Conservation (phyloP, 2,888 invertebrate genomes). For the Notodonta dromedarius region DNA sequence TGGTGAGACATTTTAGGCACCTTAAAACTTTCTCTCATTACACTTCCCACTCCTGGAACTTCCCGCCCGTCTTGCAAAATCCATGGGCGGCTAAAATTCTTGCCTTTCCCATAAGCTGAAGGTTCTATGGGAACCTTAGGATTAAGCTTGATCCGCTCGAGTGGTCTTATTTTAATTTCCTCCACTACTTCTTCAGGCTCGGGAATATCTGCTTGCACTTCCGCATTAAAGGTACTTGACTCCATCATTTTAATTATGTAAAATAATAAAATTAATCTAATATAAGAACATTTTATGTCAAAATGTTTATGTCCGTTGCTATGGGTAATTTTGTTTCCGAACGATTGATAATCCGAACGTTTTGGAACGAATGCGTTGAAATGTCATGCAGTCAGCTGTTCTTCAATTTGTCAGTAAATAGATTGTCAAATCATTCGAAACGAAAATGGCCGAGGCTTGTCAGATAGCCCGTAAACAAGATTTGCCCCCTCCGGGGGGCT, state of each 20-base stretch:
- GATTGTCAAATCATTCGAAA: constrained; percentile 19
- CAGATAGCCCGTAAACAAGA: constrained; percentile 87
- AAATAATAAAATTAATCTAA: not conserved
- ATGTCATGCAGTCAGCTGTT: constrained; percentile 13
- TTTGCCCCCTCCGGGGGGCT: constrained; percentile 97
- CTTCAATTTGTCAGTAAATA: constrained; percentile 13
- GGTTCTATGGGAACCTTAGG: constrained; percentile 74
- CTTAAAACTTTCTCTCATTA: constrained; percentile 65
- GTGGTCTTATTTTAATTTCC: constrained; percentile 64
- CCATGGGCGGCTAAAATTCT: constrained; percentile 72
- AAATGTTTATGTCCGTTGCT: not conserved
- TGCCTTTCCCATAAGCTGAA: constrained; percentile 69
- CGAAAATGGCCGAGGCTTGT: constrained; percentile 65
- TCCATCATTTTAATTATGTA: constrained; percentile 33
- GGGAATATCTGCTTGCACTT: constrained; percentile 68
- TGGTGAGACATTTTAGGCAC: constrained; percentile 57
- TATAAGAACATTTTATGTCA: not conserved
- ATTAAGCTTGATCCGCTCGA: constrained; percentile 67
- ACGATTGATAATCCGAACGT: not conserved
- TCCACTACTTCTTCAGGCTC: constrained; percentile 56
- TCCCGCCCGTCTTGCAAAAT: constrained; percentile 75
- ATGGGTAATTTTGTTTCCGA: not conserved
- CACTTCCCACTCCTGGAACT: constrained; percentile 64
- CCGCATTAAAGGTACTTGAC: constrained; percentile 47
- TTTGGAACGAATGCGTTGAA: not conserved